Conservation (phyloP, 2,888 invertebrate genomes). For the Cheilosia vulpina region DNA sequence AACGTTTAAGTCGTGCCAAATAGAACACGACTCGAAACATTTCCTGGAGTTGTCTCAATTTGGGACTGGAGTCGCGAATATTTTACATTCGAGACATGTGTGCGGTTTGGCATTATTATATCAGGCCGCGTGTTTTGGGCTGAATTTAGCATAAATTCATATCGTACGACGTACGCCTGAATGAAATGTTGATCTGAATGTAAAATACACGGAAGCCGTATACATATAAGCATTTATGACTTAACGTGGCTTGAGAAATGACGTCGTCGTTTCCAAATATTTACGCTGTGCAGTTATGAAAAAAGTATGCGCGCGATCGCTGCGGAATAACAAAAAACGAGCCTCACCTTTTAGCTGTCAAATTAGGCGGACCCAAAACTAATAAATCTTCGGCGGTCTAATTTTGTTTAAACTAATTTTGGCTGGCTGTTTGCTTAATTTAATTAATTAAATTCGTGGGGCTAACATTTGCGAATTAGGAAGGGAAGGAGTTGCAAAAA, state of each 20-base stretch:
- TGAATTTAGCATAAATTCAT: constrained; percentile 1
- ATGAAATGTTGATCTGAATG: constrained; percentile 24
- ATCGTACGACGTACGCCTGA: neutral
- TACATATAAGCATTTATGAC: neutral
- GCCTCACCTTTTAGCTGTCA: neutral
- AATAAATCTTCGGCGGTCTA: too few species aligned
- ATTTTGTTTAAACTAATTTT: too few species aligned
- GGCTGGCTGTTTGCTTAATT: too few species aligned
- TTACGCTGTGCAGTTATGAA: neutral
- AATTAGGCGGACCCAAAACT: too few species aligned
- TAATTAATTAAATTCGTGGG: too few species aligned
- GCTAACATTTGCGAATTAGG: too few species aligned
- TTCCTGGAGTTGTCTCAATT: constrained; percentile 22
- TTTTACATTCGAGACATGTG: constrained; percentile 29
- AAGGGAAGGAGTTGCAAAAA: too few species aligned
- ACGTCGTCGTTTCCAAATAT: constrained; percentile 5
- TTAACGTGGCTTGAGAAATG: neutral
- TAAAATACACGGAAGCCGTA: constrained; percentile 31
- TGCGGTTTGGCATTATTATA: neutral
- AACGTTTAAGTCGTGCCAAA: constrained; percentile 7
- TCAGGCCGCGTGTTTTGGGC: neutral
- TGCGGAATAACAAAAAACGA: neutral
- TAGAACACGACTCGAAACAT: constrained; percentile 16
- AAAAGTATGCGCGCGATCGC: neutral
- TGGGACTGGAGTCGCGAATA: neutral